Conservation (phyloP, 2,888 invertebrate species). For the Tipula vernalis region DNA sequence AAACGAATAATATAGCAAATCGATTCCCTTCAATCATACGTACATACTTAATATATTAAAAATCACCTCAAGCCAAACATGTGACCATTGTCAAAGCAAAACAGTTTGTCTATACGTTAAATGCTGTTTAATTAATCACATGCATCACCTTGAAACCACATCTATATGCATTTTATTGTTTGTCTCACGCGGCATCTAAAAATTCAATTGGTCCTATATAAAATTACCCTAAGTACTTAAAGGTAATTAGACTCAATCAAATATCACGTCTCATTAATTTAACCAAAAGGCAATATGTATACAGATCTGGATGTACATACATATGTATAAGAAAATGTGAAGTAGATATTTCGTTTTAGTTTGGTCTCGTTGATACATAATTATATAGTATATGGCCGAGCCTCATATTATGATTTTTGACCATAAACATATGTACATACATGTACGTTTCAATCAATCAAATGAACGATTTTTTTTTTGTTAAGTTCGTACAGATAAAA, state of each 20-base stretch:
- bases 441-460: not conserved
- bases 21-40: not conserved
- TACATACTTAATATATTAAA: not conserved
- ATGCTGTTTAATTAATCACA: not conserved
- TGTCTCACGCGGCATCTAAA: not conserved
- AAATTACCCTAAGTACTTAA: not conserved
- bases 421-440: not conserved
- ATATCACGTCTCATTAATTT: not conserved
- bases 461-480: not conserved
- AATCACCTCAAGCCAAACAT: not conserved
- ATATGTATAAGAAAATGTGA: too few species aligned
- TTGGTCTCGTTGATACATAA: not conserved
- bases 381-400: not conserved
- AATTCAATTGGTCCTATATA: not conserved
- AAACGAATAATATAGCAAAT: not conserved
- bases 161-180: not conserved
- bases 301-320: not conserved
- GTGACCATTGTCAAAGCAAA: not conserved
- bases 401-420: not conserved
- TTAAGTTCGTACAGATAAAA: not conserved
- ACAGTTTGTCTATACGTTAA: not conserved
- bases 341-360: not conserved
- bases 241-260: not conserved
- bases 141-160: not conserved
- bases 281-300: not conserved